These are phyloP conservation scores for Myxocyprinus asiaticus DNA, from an alignment of 2,113 vertebrate genomes.

Conservation along the genomic window DNA sequence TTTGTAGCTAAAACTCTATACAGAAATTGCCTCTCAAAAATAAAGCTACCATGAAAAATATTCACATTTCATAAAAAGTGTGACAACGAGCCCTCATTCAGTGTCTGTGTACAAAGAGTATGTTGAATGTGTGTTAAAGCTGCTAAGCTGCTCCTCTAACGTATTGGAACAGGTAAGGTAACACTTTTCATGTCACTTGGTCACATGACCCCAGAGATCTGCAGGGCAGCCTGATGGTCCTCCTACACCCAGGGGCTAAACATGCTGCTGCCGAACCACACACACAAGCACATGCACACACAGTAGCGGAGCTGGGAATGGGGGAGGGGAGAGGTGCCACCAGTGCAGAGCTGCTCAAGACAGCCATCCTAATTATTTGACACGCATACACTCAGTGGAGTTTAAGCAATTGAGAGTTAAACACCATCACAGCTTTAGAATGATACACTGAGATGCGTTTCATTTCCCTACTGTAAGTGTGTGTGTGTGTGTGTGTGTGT, in stretches of 20 bases:
- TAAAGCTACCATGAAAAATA: no score
- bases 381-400: neutral
- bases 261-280: neutral
- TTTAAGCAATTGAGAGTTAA: neutral
- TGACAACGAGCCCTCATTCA: no score
- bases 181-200: constrained; percentile 25
- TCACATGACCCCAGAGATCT: constrained; percentile 7
- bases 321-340: neutral
- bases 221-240: neutral
- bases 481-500: constrained; percentile 17
- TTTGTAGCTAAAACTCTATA: no score
- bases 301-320: neutral
- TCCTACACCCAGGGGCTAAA: neutral
- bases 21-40: no score
- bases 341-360: constrained; percentile 17
- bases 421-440: neutral
- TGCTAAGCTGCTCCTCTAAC: constrained; percentile 7
- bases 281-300: neutral
- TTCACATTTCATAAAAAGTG: no score
- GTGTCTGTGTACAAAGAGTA: neutral
- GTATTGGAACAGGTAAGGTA: constrained; percentile 23
- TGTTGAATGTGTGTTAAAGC: neutral
- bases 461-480: constrained; percentile 9
- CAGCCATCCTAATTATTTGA: constrained; percentile 26
- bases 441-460: neutral